Percentiles rank a stretch among this genome's conserved stretches.
Evolutionary conservation across 2,888 invertebrate genomes (phyloP).

Genomic region (Oxyteleia sp.): DNA sequence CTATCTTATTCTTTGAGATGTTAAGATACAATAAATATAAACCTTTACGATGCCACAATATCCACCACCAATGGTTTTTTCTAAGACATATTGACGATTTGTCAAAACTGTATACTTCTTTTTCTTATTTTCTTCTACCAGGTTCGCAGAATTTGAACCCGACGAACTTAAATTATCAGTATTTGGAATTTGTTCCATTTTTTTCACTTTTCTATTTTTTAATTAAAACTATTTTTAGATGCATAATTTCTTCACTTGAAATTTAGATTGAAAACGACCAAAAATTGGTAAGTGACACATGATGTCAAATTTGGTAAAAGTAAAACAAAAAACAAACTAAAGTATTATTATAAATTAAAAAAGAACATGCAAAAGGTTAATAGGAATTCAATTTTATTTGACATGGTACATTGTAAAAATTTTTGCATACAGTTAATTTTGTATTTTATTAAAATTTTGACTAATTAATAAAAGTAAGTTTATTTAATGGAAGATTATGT

Average conservation of each 20-base stretch:
- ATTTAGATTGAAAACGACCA: conserved; percentile 13
- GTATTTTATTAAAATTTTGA: too few species aligned
- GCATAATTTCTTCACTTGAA: conserved; percentile 24
- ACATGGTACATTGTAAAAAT: not conserved
- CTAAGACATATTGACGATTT: conserved; percentile 92
- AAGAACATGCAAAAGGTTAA: not conserved
- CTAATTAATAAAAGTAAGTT: too few species aligned
- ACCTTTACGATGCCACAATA: conserved; percentile 95
- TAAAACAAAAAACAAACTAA: conserved; percentile 13
- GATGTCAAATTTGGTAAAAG: not conserved
- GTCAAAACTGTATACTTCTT: conserved; percentile 91
- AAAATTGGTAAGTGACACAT: not conserved
- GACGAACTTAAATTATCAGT: too few species aligned
- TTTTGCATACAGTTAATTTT: too few species aligned
- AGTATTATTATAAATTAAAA: not conserved
- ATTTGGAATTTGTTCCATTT: conserved; percentile 24
- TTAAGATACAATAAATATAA: conserved; percentile 42
- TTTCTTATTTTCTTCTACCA: conserved; percentile 71
- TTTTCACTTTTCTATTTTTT: conserved; percentile 8
- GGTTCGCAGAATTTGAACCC: too few species aligned
- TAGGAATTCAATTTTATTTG: not conserved
- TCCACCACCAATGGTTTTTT: conserved; percentile 93
- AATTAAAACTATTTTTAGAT: not conserved
- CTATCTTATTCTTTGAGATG: too few species aligned
- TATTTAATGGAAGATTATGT: not conserved